Percentiles rank a stretch among this genome's conserved stretches.
These are phyloP conservation scores for Hoplodrina ambigua DNA, from an alignment of 2,888 invertebrate species.

Conservation along the genomic window DNA sequence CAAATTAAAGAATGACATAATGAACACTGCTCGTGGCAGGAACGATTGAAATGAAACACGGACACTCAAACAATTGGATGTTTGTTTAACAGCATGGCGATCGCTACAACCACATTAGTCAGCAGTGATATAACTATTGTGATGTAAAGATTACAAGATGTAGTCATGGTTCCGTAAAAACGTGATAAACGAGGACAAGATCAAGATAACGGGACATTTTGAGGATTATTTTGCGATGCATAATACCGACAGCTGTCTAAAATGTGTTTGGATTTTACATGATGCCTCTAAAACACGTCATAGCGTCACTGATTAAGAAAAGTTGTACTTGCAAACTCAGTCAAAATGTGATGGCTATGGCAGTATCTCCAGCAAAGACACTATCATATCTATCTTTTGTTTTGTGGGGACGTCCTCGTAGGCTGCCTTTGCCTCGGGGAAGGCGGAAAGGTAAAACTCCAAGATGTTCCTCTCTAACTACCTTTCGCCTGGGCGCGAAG, in stretches of 20 bases:
- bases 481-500: too few relatives aligned
- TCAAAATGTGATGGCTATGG: too few relatives aligned
- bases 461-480: too few relatives aligned
- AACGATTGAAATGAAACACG: conserved; percentile 54
- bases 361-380: too few relatives aligned
- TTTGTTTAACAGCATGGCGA: conserved; percentile 69
- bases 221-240: conserved; percentile 13
- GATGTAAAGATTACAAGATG: conserved; percentile 59
- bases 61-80: conserved; percentile 70
- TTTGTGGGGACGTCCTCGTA: too few relatives aligned
- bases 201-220: conserved; percentile 24
- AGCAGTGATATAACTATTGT: conserved; percentile 68
- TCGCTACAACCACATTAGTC: conserved; percentile 61
- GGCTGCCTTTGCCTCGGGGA: too few relatives aligned
- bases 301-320: not conserved
- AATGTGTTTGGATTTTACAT: not conserved
- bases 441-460: too few relatives aligned
- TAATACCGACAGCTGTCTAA: not conserved
- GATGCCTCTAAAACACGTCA: not conserved
- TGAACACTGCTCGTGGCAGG: conserved; percentile 37
- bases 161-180: conserved; percentile 50
- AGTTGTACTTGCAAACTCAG: not conserved
- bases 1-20: conserved; percentile 48
- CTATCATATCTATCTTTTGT: too few relatives aligned
- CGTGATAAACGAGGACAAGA: conserved; percentile 35